Conservation (phyloP, 2,113 vertebrate species). For the Brevimyrus niger region DNA sequence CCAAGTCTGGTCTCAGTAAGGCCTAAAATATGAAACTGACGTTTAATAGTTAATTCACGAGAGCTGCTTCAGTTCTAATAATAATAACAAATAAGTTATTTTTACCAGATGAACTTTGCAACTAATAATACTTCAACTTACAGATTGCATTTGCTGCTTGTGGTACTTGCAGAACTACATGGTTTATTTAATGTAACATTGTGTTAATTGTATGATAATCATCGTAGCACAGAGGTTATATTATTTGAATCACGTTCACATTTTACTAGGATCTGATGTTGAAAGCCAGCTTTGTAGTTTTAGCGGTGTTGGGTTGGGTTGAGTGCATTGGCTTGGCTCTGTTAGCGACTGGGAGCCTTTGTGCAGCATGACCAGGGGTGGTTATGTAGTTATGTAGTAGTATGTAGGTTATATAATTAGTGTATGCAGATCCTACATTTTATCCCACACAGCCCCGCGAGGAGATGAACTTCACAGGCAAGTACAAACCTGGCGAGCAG, state of each 20-base stretch:
- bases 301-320: background rate
- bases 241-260: background rate
- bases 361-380: background rate
- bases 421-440: background rate
- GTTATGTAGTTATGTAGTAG: background rate
- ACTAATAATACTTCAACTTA: background rate
- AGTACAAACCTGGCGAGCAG: constrained; percentile 94
- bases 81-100: background rate
- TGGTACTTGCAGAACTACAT: background rate
- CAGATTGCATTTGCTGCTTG: background rate
- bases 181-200: background rate
- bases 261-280: background rate
- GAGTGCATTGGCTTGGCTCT: background rate
- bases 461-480: constrained; percentile 91
- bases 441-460: constrained; percentile 70
- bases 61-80: background rate
- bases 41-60: background rate
- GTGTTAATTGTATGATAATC: background rate
- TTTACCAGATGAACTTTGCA: background rate
- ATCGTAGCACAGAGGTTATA: background rate
- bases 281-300: background rate
- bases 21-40: background rate
- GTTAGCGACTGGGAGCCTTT: background rate
- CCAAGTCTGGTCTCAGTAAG: background rate
- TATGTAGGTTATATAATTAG: too few species aligned